Percentiles rank a stretch among this genome's conserved stretches.
phyloP scores from a whole-genome alignment of 2,888 invertebrate species.

The Heliconius cydno region DNA sequence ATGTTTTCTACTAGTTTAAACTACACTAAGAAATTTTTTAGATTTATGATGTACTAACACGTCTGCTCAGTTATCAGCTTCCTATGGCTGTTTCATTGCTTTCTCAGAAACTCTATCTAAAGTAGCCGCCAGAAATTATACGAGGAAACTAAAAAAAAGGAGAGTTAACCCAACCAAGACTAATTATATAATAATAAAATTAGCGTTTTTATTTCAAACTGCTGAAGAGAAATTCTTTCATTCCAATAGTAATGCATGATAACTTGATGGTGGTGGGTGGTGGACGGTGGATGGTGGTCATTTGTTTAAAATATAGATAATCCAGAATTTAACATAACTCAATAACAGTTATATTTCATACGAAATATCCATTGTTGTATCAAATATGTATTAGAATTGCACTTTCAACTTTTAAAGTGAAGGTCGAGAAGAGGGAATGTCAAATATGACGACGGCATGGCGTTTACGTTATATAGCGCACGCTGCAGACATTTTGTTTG shows the following conservation, averaged over 20 bases:
- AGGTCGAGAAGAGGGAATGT: conserved; percentile 1
- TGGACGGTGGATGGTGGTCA: too few relatives aligned
- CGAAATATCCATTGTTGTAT: neutral
- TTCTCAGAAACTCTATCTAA: neutral
- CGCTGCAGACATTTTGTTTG: neutral
- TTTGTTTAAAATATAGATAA: neutral
- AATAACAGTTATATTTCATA: neutral
- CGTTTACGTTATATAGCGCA: neutral
- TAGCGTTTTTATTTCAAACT: neutral
- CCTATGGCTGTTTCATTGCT: neutral
- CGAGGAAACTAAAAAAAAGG: neutral
- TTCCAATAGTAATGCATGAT: neutral
- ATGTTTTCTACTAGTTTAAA: neutral
- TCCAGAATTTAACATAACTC: neutral
- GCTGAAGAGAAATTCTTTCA: neutral
- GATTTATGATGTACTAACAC: neutral
- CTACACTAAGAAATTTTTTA: neutral
- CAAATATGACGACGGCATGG: neutral
- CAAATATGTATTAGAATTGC: neutral
- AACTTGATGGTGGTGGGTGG: too few relatives aligned
- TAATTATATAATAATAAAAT: too few relatives aligned
- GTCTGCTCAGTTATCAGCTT: neutral
- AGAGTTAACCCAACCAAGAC: neutral
- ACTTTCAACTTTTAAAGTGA: conserved; percentile 13
- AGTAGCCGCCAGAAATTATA: neutral